Percentiles rank a stretch among this genome's conserved stretches.
These are phyloP conservation scores for Pseudoips prasinana DNA, from an alignment of 2,888 invertebrate genomes.

Conservation along the genomic window DNA sequence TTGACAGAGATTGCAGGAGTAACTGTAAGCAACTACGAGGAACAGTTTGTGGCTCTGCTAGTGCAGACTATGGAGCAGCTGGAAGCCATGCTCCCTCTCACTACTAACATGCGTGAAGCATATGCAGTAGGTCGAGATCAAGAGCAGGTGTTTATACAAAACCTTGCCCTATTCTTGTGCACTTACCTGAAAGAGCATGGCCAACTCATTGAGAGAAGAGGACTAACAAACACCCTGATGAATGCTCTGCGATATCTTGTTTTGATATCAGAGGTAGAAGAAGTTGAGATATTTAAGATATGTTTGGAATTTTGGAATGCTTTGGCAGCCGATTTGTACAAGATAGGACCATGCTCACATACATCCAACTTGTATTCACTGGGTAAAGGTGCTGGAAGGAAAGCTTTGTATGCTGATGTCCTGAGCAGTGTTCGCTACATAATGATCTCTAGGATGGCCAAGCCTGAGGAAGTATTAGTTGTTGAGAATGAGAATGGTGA, in stretches of 20 bases:
- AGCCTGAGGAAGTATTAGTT: conserved; percentile 99
- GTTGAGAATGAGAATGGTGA: conserved; percentile 99
- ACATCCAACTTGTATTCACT: conserved; percentile 63
- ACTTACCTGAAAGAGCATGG: conserved; percentile 98
- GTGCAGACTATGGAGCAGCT: conserved; percentile 96
- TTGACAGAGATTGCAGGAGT: conserved; percentile 98
- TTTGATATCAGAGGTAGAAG: conserved; percentile 98
- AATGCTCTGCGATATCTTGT: conserved; percentile 94
- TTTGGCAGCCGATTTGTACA: conserved; percentile 95
- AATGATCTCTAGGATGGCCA: conserved; percentile 99
- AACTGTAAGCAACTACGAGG: conserved; percentile 94
- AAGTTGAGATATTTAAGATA: conserved; percentile 99
- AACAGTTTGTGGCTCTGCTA: conserved; percentile 94
- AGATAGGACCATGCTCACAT: conserved; percentile 88
- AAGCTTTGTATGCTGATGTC: conserved; percentile 89
- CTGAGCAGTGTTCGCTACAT: conserved; percentile 95
- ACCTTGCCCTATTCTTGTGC: conserved; percentile 97
- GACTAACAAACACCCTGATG: conserved; percentile 87
- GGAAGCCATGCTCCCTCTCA: conserved; percentile 94
- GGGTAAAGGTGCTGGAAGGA: conserved; percentile 79
- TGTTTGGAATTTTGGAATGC: conserved; percentile 99
- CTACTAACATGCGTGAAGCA: conserved; percentile 96
- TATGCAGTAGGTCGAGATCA: conserved; percentile 97
- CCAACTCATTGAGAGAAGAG: conserved; percentile 91
- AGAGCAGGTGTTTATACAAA: conserved; percentile 99